A percentile compares a stretch with the other conserved stretches of the same genome.
Conservation (phyloP, 2,113 vertebrate genomes). For the Perognathus longimembris region DNA sequence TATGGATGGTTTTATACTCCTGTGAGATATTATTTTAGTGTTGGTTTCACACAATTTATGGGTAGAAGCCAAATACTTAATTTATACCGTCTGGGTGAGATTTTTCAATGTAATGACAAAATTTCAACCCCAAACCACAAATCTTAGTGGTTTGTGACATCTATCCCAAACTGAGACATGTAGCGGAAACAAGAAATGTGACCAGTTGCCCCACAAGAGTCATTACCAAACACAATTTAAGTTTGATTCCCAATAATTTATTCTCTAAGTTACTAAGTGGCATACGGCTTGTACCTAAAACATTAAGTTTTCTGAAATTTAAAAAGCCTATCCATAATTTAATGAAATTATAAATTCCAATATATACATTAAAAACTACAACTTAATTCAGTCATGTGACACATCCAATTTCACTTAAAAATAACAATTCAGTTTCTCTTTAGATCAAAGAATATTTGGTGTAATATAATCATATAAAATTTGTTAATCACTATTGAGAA, state of each 20-base stretch:
- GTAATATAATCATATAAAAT: background rate
- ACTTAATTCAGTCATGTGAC: constrained; percentile 24
- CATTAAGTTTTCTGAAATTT: background rate
- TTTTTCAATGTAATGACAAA: constrained; percentile 54
- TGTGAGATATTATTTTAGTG: constrained; percentile 54
- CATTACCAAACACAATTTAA: constrained; percentile 58
- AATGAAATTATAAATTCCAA: constrained; percentile 43
- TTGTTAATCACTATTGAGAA: background rate
- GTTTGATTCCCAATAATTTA: background rate
- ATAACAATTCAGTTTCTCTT: background rate
- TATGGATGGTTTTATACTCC: constrained; percentile 31
- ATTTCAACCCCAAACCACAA: constrained; percentile 65
- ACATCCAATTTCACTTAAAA: background rate
- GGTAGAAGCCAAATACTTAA: constrained; percentile 51
- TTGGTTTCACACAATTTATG: constrained; percentile 55
- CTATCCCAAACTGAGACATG: constrained; percentile 58
- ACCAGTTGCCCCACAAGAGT: constrained; percentile 45
- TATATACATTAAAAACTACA: background rate
- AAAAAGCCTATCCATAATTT: background rate
- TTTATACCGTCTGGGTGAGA: constrained; percentile 56
- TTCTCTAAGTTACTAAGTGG: background rate
- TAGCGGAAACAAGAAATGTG: constrained; percentile 50
- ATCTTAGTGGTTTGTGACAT: constrained; percentile 56
- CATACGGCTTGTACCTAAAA: background rate
- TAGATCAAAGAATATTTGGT: constrained; percentile 28